A percentile compares a stretch with the other conserved stretches of the same genome.
Conservation (phyloP, 2,888 invertebrate genomes). For the Sarcophaga rosellei region DNA sequence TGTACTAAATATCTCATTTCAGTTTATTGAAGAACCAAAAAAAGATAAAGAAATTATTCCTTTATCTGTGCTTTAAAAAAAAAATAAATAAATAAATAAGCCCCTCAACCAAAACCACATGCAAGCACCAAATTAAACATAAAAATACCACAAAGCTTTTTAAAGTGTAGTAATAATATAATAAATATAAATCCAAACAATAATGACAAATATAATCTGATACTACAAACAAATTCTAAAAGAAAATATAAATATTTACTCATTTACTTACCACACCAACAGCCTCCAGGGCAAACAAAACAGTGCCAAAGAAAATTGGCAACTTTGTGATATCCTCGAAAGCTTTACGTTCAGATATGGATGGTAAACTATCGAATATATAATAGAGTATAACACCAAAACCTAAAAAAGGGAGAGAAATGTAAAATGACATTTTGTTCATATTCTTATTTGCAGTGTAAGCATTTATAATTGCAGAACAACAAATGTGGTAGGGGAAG, state of each 20-base stretch:
- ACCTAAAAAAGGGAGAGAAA: slow-evolving; percentile 69
- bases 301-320: slow-evolving; percentile 95
- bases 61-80: too few species aligned
- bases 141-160: not conserved
- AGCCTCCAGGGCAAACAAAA: slow-evolving; percentile 95
- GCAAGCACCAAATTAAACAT: not conserved
- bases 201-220: slow-evolving; percentile 28
- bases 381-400: slow-evolving; percentile 93
- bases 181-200: slow-evolving; percentile 20
- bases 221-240: not conserved
- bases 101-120: not conserved
- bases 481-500: not conserved
- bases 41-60: too few species aligned
- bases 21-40: too few species aligned
- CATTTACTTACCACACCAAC: slow-evolving; percentile 87
- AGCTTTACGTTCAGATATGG: slow-evolving; percentile 80
- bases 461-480: not conserved
- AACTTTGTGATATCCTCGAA: slow-evolving; percentile 83
- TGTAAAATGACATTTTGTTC: not conserved
- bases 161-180: not conserved
- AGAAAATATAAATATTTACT: not conserved
- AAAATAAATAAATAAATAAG: not conserved
- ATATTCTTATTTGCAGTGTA: not conserved
- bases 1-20: too few species aligned
- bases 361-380: slow-evolving; percentile 86